Conservation (phyloP, 2,888 invertebrate genomes). For the Drosophila neotestacea region DNA sequence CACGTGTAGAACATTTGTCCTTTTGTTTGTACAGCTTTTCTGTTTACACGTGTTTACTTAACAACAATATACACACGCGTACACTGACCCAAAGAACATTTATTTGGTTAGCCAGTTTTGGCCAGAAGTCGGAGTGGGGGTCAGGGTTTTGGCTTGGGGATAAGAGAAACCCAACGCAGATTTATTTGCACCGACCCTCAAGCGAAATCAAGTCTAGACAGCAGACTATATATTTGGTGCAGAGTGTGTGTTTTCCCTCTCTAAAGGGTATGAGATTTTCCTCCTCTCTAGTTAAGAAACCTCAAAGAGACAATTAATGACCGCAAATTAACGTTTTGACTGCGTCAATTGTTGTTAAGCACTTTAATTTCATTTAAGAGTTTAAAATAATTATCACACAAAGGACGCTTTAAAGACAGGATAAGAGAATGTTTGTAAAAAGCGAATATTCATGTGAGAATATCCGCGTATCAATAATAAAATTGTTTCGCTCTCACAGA, state of each 20-base stretch:
- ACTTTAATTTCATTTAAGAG: conserved; percentile 58
- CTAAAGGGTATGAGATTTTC: conserved; percentile 7
- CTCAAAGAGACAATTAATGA: conserved; percentile 42
- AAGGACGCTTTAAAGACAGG: conserved; percentile 5
- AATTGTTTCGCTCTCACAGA: conserved; percentile 20
- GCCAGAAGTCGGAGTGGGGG: not conserved
- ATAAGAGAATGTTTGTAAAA: not conserved
- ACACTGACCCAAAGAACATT: conserved; percentile 64
- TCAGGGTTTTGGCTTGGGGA: not conserved
- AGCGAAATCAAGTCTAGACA: conserved; percentile 73
- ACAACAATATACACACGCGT: conserved; percentile 35
- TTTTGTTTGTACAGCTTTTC: conserved; percentile 40
- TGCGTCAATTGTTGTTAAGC: conserved; percentile 37
- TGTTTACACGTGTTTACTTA: conserved; percentile 69
- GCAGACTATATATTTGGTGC: conserved; percentile 55
- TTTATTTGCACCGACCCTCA: conserved; percentile 63
- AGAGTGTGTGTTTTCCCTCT: not conserved
- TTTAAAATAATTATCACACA: conserved; percentile 36
- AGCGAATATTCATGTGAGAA: conserved; percentile 6
- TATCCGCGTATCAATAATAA: conserved; percentile 50
- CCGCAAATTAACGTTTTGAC: conserved; percentile 53
- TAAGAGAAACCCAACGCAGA: conserved; percentile 66
- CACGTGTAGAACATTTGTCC: conserved; percentile 62
- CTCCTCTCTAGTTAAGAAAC: not conserved
- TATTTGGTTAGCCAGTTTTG: conserved; percentile 62